Conservation (phyloP, 2,888 invertebrate genomes). For the Idaea straminata region DNA sequence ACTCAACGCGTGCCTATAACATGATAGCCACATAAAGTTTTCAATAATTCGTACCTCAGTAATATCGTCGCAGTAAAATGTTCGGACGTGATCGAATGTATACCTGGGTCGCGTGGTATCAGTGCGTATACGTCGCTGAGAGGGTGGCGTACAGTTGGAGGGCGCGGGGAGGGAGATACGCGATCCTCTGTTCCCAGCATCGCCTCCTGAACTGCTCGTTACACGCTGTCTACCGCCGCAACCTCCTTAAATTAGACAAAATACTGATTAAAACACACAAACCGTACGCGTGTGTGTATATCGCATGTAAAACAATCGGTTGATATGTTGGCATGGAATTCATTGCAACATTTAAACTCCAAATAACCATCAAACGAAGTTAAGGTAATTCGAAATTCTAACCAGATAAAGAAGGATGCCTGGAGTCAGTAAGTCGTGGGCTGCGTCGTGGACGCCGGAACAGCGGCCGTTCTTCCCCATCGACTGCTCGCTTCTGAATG, state of each 20-base stretch:
- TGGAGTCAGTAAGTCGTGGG: conserved; percentile 88
- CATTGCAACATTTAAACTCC: too few species aligned
- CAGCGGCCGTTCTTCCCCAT: conserved; percentile 87
- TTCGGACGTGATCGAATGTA: too few species aligned
- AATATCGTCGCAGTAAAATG: conserved; percentile 14
- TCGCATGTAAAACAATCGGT: too few species aligned
- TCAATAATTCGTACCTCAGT: not conserved
- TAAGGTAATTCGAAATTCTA: conserved; percentile 34
- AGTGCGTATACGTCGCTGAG: conserved; percentile 31
- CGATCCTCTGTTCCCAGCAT: conserved; percentile 43
- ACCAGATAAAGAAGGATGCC: conserved; percentile 88
- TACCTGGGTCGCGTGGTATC: conserved; percentile 41
- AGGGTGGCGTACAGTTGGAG: conserved; percentile 31
- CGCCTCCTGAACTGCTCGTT: conserved; percentile 46
- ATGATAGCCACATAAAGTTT: not conserved
- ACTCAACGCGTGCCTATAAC: conserved; percentile 78
- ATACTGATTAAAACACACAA: not conserved
- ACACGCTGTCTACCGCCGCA: conserved; percentile 55
- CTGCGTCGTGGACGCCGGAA: conserved; percentile 91
- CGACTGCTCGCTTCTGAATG: conserved; percentile 87
- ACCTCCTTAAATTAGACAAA: conserved; percentile 22
- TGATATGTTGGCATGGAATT: too few species aligned
- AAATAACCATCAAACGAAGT: not conserved
- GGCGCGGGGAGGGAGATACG: conserved; percentile 56
- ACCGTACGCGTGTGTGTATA: not conserved